Percentiles rank a stretch among this genome's conserved stretches.
Evolutionary conservation across 2,888 invertebrate species (phyloP).

Genomic region (Rhogogaster chlorosoma): DNA sequence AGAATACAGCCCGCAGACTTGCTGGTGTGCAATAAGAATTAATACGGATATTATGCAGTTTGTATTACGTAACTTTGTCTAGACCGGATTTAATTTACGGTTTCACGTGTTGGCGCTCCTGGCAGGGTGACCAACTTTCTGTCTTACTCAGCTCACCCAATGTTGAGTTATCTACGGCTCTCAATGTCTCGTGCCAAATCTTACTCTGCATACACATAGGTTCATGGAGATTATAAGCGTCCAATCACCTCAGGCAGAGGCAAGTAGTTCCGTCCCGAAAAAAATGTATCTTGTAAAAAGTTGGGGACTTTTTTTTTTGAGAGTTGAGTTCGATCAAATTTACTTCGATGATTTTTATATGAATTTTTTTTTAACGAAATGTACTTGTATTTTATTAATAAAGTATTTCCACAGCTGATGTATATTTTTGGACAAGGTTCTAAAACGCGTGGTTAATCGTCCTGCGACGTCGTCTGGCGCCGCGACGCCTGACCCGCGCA

Average conservation of each 20-base stretch:
- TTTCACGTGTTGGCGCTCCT: conserved; percentile 31
- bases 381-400: background rate
- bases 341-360: background rate
- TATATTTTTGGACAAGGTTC: conserved; percentile 30
- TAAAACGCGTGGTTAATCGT: conserved; percentile 16
- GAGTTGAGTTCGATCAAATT: background rate
- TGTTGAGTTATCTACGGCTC: conserved; percentile 28
- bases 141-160: conserved; percentile 13
- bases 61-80: conserved; percentile 39
- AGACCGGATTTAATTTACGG: conserved; percentile 31
- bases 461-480: conserved; percentile 64
- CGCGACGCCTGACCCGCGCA: conserved; percentile 70
- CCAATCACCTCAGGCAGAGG: background rate
- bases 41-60: conserved; percentile 38
- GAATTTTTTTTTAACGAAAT: background rate
- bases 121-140: conserved; percentile 43
- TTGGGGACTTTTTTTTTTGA: background rate
- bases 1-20: background rate
- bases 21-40: background rate
- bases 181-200: conserved; percentile 36
- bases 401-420: background rate
- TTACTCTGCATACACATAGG: background rate
- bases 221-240: background rate
- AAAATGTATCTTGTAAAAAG: background rate
- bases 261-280: background rate